phyloP scores from a whole-genome alignment of 2,113 vertebrate species.

The Empidonax alnorum region DNA sequence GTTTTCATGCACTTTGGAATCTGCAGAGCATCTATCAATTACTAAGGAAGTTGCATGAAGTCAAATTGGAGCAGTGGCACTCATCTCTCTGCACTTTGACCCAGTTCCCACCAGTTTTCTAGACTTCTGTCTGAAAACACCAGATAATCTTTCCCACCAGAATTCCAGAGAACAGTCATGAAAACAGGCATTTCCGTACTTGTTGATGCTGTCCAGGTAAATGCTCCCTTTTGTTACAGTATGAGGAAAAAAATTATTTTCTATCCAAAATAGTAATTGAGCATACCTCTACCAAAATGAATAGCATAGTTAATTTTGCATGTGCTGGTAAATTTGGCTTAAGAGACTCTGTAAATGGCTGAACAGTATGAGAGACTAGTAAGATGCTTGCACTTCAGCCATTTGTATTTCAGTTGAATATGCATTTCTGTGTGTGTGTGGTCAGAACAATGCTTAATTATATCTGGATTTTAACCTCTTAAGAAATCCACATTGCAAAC shows the following conservation, averaged over 20 bases:
- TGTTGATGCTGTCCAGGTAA: background rate
- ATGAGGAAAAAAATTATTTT: background rate
- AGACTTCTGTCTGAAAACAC: background rate
- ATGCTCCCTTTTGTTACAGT: background rate
- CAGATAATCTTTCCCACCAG: background rate
- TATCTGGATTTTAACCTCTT: background rate
- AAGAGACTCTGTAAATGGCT: background rate
- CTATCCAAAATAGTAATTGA: background rate
- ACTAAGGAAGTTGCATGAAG: background rate
- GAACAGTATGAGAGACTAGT: background rate
- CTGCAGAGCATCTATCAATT: background rate
- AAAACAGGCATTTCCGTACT: background rate
- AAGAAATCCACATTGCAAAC: background rate
- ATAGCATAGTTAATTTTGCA: rapidly evolving
- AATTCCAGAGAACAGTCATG: background rate
- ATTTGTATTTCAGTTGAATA: background rate
- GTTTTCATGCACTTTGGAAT: background rate
- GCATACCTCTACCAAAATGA: background rate
- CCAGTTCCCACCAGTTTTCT: background rate
- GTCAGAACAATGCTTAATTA: background rate
- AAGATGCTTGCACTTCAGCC: background rate
- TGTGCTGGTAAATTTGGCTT: background rate
- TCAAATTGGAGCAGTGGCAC: background rate
- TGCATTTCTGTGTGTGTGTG: background rate
- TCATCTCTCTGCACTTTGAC: background rate